phyloP scores from a whole-genome alignment of 2,888 invertebrate genomes.

The Julus scanicus region DNA sequence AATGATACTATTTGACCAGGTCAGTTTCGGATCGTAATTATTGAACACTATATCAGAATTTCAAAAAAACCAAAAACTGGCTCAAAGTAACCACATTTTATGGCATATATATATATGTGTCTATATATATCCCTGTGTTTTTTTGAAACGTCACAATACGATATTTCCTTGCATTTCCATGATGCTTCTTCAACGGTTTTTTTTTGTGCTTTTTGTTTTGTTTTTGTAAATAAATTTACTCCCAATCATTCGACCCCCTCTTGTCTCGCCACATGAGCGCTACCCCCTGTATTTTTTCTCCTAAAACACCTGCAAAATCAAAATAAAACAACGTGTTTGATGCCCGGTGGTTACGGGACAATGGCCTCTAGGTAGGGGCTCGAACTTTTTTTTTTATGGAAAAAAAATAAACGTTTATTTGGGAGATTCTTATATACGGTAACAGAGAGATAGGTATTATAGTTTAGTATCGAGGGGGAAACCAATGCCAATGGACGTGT shows the following conservation, averaged over 20 bases:
- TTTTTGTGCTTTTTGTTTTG: not conserved
- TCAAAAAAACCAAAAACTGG: too few relatives aligned
- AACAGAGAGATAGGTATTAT: constrained; percentile 14
- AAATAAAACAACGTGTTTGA: constrained; percentile 30
- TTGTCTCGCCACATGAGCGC: not conserved
- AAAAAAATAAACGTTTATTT: not conserved
- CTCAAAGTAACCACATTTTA: too few relatives aligned
- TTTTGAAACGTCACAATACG: too few relatives aligned
- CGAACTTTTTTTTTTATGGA: not conserved
- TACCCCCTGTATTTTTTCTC: constrained; percentile 4
- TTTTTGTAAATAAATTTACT: not conserved
- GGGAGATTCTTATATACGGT: not conserved
- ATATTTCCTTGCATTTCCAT: too few relatives aligned
- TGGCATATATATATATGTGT: too few relatives aligned
- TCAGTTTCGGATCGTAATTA: too few relatives aligned
- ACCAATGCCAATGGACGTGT: constrained; percentile 36
- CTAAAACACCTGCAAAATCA: constrained; percentile 35
- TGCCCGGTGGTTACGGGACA: not conserved
- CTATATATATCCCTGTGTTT: too few relatives aligned
- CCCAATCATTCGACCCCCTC: not conserved
- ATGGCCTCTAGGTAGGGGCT: constrained; percentile 36
- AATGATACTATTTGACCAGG: too few relatives aligned
- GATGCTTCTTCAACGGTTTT: not conserved
- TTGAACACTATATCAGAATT: too few relatives aligned
- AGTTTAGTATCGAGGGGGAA: constrained; percentile 1